Base-by-base conservation (phyloP, 2,113 vertebrate species). In the Lampris megalopsis region DNA sequence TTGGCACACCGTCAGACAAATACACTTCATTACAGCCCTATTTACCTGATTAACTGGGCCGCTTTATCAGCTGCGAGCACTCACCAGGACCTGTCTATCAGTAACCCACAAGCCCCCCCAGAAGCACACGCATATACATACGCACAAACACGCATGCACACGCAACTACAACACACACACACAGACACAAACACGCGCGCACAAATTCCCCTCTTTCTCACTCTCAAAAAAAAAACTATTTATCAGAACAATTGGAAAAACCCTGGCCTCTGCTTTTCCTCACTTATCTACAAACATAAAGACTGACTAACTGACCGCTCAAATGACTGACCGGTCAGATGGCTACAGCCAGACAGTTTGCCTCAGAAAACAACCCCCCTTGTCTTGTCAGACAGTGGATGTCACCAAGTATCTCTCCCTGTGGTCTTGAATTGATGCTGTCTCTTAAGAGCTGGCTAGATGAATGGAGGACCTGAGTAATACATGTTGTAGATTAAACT, bases 11-110 rank as follows among this genome's bases (percentile, higher is more conserved):
- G 79, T 85, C 83, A 83, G 81, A 87, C 82, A 88, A 86, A 86
- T 83, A 79, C 80, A 84, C 83, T 92, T 91, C 87, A 91, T 92
- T 91, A 91, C 83, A 80, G 88, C 76, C 84, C 88, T 84, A 88
- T 91, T 91, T 93, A 90, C 89, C 86, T 84, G 88, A 93, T 91
- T 91, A 92, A 91, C 84, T 78, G 76, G 62, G 66, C 88, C 85
- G 84, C 89, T 89, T 88, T 86, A 87, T 90, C 89, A 89, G 84
- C 75, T 70, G 42, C 73, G 65, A 80, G 68, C 73, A 68, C 77
- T 84, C 73, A 7, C 78, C 74, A 71, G 72, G 62, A 49, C 50
- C 48, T 62, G 10, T 64, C 79, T 84, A 84, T 88, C 83, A 81
- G 78, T 64, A 72, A 69, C 72, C 68, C 64, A 63, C 43, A 4